A percentile compares a stretch with the other conserved stretches of the same genome.
These are phyloP conservation scores for Polydrusus cervinus DNA, from an alignment of 2,888 invertebrate genomes.

Conservation along the genomic window DNA sequence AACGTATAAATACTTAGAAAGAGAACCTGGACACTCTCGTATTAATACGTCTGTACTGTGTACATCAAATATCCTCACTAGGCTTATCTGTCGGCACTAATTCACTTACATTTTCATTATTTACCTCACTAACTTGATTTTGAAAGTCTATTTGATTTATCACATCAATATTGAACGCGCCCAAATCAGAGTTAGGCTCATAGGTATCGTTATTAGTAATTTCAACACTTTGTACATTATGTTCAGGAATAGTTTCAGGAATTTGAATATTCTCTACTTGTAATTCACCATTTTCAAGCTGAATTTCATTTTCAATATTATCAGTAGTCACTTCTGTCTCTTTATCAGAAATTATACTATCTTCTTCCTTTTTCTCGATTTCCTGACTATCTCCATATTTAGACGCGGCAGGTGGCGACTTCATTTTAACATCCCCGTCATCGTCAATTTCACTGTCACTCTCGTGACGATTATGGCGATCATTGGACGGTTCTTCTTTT, in stretches of 20 bases:
- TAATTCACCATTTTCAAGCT: conserved; percentile 9
- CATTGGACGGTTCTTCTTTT: conserved; percentile 37
- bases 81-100: conserved; percentile 6
- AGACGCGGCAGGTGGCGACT: conserved; percentile 13
- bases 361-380: conserved; percentile 16
- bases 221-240: conserved; percentile 10
- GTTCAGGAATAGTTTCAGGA: neutral
- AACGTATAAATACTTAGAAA: conserved; percentile 13
- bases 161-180: conserved; percentile 1
- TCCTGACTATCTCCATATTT: conserved; percentile 22
- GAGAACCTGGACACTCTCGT: conserved; percentile 45
- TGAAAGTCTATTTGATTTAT: neutral
- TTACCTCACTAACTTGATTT: conserved; percentile 24
- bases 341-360: neutral
- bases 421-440: conserved; percentile 37
- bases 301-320: conserved; percentile 10
- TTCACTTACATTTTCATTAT: conserved; percentile 27
- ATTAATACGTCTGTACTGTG: conserved; percentile 38
- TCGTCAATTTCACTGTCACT: conserved; percentile 48
- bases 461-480: conserved; percentile 38
- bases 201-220: conserved; percentile 15
- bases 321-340: neutral
- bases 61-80: conserved; percentile 40
- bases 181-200: conserved; percentile 22
- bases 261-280: conserved; percentile 8